Percentiles rank a stretch among this genome's conserved stretches.
These are phyloP conservation scores for Lamellibrachia luymesi DNA, from an alignment of 1,140 invertebrate genomes.

Conservation along the genomic window DNA sequence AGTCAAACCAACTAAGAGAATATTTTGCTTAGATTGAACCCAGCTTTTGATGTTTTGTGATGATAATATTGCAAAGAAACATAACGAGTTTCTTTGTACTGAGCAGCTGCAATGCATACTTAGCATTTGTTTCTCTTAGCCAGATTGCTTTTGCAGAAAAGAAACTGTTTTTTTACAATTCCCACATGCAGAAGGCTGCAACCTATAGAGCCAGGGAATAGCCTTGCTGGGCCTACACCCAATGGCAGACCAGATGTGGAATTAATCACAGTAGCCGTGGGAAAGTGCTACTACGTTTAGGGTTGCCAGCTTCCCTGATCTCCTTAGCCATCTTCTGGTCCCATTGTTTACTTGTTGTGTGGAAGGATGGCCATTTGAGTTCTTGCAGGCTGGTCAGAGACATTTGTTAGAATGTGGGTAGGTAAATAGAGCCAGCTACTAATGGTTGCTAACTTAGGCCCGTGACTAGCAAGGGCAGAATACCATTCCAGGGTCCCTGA, in stretches of 20 bases:
- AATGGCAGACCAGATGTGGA: not conserved
- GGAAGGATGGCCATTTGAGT: not conserved
- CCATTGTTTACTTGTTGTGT: not conserved
- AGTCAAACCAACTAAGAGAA: not conserved
- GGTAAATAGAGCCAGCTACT: not conserved
- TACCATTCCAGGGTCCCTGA: not conserved
- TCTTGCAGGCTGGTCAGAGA: not conserved
- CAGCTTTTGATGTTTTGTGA: not conserved
- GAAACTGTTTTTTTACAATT: not conserved
- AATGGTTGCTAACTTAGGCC: not conserved
- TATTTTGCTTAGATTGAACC: not conserved
- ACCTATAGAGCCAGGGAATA: not conserved
- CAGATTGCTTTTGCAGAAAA: not conserved
- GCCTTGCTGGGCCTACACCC: not conserved
- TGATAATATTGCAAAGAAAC: not conserved
- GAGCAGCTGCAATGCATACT: not conserved
- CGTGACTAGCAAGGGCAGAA: not conserved
- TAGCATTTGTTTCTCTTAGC: not conserved
- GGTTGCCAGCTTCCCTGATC: not conserved
- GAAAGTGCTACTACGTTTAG: not conserved
- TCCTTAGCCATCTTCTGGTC: not conserved
- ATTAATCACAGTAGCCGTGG: not conserved
- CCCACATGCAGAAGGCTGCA: not conserved
- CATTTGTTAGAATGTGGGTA: not conserved
- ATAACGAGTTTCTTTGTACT: not conserved